A percentile compares a stretch with the other conserved stretches of the same genome.
phyloP scores from a whole-genome alignment of 2,113 vertebrate genomes.

The Dicerorhinus sumatrensis region DNA sequence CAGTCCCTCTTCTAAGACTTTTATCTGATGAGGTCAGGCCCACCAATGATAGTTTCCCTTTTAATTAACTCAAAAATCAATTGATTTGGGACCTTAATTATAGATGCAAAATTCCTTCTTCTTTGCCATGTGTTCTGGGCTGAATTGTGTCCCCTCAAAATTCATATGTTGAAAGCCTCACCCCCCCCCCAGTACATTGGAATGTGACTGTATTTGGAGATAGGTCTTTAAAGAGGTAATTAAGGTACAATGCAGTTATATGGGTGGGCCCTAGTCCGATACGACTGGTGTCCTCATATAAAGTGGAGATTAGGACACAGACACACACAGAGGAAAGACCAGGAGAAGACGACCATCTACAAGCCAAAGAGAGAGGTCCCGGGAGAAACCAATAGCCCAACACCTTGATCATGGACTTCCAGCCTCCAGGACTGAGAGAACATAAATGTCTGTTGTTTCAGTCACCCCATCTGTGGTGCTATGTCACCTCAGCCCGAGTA shows the following conservation, averaged over 20 bases:
- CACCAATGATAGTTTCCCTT: no score
- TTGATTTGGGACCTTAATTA: no score
- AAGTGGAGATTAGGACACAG: background rate
- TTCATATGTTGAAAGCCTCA: background rate
- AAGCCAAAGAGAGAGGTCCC: no score
- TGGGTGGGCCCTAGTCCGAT: no score
- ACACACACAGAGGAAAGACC: no score
- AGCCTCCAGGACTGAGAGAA: background rate
- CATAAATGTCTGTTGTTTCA: accelerated
- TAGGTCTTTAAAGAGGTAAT: background rate
- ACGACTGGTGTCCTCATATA: no score
- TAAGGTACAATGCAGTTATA: background rate
- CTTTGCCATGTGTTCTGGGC: background rate
- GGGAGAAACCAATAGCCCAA: background rate
- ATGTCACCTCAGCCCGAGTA: accelerated
- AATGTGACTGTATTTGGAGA: background rate
- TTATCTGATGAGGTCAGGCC: background rate
- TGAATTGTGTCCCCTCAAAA: background rate
- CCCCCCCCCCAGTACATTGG: background rate
- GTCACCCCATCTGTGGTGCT: background rate
- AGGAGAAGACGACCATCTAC: no score
- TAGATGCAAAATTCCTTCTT: background rate
- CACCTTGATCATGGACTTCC: background rate
- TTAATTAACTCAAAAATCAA: background rate
- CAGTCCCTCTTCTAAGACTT: no score